Base-by-base conservation (phyloP, 2,888 invertebrate species). In the Hesperia comma region DNA sequence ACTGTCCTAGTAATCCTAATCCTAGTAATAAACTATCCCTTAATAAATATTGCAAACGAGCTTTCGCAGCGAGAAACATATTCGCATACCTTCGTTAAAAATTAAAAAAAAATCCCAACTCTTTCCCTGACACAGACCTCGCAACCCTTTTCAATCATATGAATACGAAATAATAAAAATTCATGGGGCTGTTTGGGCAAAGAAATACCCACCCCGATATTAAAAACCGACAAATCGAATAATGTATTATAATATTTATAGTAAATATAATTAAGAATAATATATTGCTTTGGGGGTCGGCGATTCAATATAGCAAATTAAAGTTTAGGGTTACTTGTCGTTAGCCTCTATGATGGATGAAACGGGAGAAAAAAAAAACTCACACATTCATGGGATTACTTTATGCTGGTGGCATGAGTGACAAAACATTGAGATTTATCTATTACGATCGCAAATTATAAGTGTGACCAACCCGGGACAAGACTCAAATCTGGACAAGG, bases 241-340 rank as follows among this genome's bases (percentile, higher is more conserved):
- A 74, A 74, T 68, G 71, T 69, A 72, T 68, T 72, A 71, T 76
- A 75, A 75, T 77, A 75, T 77, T 79, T 76, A 78, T 79, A 79
- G 79, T 80, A 82, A 82, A 81, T 78, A 80, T 73, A 77, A 78
- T 79, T 78, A 75, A 62, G 70, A 63, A 70, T 77, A 75, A 79
- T 74, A 75, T 77, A 78, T 78, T 64, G 72, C 68, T 70, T 56
- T 43, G 58, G 69, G 60, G 60, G 46, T 46, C 51, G 64, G 71
- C 26, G 46, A 26, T 55, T 41, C 51, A 58, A 67, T 68, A 68
- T 68, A 21, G 37, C 60, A 69, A 63, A 63, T 67, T 64, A n/a
- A 40, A 55, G 57, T 54, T 57, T 68, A 61, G 64, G 64, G 64
- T 68, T 68, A 58, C 63, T 19, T n/a, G 43, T 55, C 58, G n/a